Evolutionary conservation across 2,797 vertebrate species (phyloP), one percentile per base, ranked within the genome.

Genomic region (Rhinella marina): DNA sequence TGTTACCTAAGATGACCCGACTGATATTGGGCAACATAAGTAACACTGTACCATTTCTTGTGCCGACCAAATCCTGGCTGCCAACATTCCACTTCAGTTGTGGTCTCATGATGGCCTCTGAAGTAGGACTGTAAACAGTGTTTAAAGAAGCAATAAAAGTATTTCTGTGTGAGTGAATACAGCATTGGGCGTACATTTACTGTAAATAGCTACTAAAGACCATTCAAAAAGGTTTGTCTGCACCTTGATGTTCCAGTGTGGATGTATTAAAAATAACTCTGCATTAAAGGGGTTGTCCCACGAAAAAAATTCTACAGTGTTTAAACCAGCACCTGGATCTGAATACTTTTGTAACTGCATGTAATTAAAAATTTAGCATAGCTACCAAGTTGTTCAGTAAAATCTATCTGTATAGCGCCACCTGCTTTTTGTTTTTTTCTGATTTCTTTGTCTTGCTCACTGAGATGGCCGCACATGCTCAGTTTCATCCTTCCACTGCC

Each of bases 71-170:
- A 88, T 41, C 59, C 57, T 32, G 77, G 70, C 68, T 86, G 88
- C 88, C 88, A 86, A 82, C 41, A 89, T 89, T 89, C 79, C 84
- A 68, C 78, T 79, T 82, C 88, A 86, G 88, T 86, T 82, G 88
- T 86, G 84, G 88, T 89, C 86, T 86, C 14, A 32, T 12, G 88
- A 86, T 57, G 48, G 70, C 59, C 62, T 89, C 84, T 61, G 68
- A 86, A 86, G 84, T 86, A 86, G 59, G 54, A 75, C 32, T 81
- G 70, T 75, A 85, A 88, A 85, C 83, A 88, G 41, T 56, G 50
- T 82, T 82, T 52, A 64, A 88, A 85, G 76, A 76, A 72, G 56
- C 21, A 80, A 79, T 88, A 82, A 78, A 59, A 82, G 11, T 29
- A 86, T 81, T 61, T 54, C 50, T 61, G 27, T 61, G 14, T 57